Base-by-base conservation (phyloP, 2,113 vertebrate species). In the Pterophyllum scalare region DNA sequence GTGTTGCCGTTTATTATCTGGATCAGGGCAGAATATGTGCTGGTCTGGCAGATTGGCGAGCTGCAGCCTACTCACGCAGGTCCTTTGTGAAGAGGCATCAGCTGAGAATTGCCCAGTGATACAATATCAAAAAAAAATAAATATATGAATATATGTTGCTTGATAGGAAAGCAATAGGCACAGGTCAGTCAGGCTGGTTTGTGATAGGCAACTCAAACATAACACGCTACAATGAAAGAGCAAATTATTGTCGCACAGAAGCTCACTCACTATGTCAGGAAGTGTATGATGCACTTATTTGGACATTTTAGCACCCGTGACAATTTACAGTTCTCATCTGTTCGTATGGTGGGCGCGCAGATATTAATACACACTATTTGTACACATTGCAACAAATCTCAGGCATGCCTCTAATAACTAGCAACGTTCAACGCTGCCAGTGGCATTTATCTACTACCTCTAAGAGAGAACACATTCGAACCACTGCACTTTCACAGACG, bases 21-120 rank as follows among this genome's bases (percentile, higher is more conserved):
- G 24, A 52, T 52, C 49, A 72, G 43, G 17, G 52, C 43, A 52
- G 43, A 26, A 52, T 20, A 0, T 31, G 49, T 52, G 20, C 43
- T 20, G 1, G 40, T 49, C 40, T 28, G 61, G 20, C 6, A 8
- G 38, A 0, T 8, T 28, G n/a, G 4, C n/a, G 0, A 24, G 38
- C 38, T 43, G 24, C 35, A 24, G 38, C 1, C 38, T 65, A 13
- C 40, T 43, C 40, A 43, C 13, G 40, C 40, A 43, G 3, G 40
- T 46, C 14, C 5, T 15, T 46, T 46, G 65, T 70, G 6, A 49
- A 3, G 64, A 46, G 22, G 64, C 26, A 70, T 49, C 40, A 67
- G 0, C 15, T 46, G 2, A 52, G 49, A 15, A 19, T 19, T 8
- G 49, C 7, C 52, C 9, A 56, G 20, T 56, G 20, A n/a, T 10